Conservation (phyloP, 2,888 invertebrate genomes). For the Zygaena filipendulae region DNA sequence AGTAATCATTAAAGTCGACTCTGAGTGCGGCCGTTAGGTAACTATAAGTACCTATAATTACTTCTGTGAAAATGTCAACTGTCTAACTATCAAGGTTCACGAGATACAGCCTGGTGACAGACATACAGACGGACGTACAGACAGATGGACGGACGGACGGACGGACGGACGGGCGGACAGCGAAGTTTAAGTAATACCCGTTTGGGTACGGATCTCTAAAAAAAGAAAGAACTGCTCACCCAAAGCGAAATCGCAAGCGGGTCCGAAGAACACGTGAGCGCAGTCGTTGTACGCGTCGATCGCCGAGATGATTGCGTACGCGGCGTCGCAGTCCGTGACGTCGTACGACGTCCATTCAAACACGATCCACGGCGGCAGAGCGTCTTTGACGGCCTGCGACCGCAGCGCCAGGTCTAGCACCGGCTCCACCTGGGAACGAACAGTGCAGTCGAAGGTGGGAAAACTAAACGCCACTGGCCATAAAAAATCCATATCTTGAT, state of each 20-base stretch:
- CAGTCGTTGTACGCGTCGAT: conserved; percentile 79
- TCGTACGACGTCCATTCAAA: conserved; percentile 73
- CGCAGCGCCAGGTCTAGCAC: conserved; percentile 71
- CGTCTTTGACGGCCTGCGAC: conserved; percentile 51
- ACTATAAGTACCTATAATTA: too few species aligned
- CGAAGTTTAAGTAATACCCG: background rate
- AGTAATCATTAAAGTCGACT: too few species aligned
- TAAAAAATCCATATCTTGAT: conserved; percentile 11
- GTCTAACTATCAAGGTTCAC: background rate
- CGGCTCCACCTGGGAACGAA: conserved; percentile 68
- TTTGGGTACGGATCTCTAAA: background rate
- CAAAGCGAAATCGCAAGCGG: conserved; percentile 82
- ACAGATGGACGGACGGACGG: background rate
- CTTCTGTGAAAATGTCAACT: background rate
- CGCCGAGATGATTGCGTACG: conserved; percentile 76
- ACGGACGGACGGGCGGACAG: background rate
- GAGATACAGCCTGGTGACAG: background rate
- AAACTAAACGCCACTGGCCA: conserved; percentile 16
- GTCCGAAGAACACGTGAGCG: conserved; percentile 83
- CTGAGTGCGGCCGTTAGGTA: too few species aligned
- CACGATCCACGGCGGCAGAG: conserved; percentile 69
- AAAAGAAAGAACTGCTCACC: conserved; percentile 65
- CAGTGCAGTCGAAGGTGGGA: conserved; percentile 8
- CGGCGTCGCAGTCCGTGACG: conserved; percentile 77
- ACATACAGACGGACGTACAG: background rate